Base-by-base conservation (phyloP, 37 sponge, comb jelly and placozoan species). In the Ianthella basta region DNA sequence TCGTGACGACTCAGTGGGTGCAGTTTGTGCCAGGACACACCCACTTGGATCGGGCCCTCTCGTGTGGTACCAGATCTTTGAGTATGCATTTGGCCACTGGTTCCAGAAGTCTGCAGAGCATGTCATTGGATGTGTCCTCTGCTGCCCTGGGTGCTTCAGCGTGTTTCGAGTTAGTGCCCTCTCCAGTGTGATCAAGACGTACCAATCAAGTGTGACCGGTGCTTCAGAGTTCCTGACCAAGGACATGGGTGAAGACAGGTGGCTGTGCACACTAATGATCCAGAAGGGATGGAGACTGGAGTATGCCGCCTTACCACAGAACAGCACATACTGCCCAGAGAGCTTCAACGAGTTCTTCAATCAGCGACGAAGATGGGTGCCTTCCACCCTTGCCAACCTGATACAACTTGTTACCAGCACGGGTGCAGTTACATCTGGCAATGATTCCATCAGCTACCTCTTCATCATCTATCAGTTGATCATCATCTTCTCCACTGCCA, bases 211-310 rank as follows among this genome's bases (percentile, higher is more conserved):
- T 0, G 97, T 89, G 37, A 86, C 73, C 10, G 55, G 38, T 24
- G 96, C 89, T 30, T 32, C 34, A 3, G 96, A 96, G 69, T 96
- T 96, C 86, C 84, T 96, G 16, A 93, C 84, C 55, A 93, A 96
- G 67, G 97, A 96, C 84, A 96, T 96, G 97, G 97, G 97, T 33
- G 97, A 96, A 61, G 97, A 96, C 73, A 88, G 97, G 33, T 96
- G 97, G 97, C 88, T 96, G 35, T 96, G 97, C 63, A 93, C 97
- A 19, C 94, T 96, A n/a, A 59, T 96, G 74, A 84, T 96, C 20
- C 70, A 96, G 81, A 83, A 88, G 30, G 91, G 97, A 18, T 91
- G 94, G 97, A 79, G 94, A 33, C 86, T 96, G 0, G 92, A 91
- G 21, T 96, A 93, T 61, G 89, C 88, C 82, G 97, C 94, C 21